Evolutionary conservation across 2,113 vertebrate genomes (phyloP).

Genomic region (Gobiocypris rarus): DNA sequence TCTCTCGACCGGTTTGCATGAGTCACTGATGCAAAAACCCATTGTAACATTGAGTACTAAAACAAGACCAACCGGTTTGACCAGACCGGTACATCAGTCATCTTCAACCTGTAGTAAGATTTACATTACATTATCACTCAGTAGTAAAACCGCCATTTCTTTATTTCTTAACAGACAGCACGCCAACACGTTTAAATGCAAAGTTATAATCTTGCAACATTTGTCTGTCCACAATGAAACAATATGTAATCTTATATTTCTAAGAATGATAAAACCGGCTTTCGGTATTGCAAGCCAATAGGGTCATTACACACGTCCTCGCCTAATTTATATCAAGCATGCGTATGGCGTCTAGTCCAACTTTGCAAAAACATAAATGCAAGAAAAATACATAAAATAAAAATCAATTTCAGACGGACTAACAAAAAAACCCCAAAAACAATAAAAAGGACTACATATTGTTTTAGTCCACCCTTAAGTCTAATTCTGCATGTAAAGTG

Average conservation of each 20-base stretch:
- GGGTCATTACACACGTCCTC: no score
- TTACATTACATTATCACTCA: background rate
- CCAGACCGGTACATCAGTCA: background rate
- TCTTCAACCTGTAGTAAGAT: conserved; percentile 1
- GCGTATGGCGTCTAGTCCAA: no score
- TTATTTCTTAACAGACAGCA: background rate
- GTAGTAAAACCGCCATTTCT: background rate
- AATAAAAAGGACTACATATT: no score
- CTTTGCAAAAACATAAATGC: no score
- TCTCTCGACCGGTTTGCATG: background rate
- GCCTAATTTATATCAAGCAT: no score
- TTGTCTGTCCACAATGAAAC: no score
- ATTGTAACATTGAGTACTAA: background rate
- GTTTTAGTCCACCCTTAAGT: no score
- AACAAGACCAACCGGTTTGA: conserved; percentile 17
- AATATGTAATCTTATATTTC: background rate
- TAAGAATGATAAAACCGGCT: background rate
- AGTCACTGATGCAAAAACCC: background rate
- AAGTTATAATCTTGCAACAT: background rate
- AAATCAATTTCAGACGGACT: no score
- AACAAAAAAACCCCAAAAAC: no score
- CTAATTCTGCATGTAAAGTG: background rate
- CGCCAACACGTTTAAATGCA: conserved; percentile 24
- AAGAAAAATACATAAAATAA: no score
- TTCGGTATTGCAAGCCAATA: background rate